phyloP scores from a whole-genome alignment of 2,113 vertebrate genomes.

The Stomatorhinus ivindoensis region DNA sequence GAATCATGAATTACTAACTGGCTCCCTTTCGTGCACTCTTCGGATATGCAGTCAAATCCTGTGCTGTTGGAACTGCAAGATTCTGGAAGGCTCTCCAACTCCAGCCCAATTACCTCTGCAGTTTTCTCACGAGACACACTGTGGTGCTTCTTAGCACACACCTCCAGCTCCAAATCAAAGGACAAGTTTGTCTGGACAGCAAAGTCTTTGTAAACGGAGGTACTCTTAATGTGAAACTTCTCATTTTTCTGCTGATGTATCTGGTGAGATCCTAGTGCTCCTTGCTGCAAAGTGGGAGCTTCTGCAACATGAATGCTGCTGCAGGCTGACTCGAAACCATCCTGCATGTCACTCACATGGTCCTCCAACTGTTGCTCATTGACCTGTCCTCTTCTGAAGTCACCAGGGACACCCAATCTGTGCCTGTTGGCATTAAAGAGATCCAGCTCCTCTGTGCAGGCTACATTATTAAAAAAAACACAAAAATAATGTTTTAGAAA shows the following conservation, averaged over 20 bases:
- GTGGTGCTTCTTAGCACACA: background rate
- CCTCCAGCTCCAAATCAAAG: conserved; percentile 35
- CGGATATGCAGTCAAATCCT: background rate
- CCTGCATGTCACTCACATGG: background rate
- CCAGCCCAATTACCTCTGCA: background rate
- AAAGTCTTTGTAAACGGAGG: conserved; percentile 5
- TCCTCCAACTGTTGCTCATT: background rate
- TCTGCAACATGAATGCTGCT: background rate
- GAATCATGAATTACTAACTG: background rate
- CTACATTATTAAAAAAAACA: background rate
- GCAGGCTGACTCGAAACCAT: conserved; percentile 7
- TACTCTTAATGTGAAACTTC: background rate
- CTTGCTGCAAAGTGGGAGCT: background rate
- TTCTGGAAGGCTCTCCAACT: conserved; percentile 20
- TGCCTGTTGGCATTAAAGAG: background rate
- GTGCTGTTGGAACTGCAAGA: conserved; percentile 33
- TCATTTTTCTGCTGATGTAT: conserved; percentile 25
- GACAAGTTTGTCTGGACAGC: conserved; percentile 18
- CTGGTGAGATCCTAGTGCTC: background rate
- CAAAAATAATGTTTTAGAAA: background rate
- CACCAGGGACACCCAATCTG: background rate
- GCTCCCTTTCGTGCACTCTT: background rate
- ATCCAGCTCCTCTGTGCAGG: background rate
- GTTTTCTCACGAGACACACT: background rate
- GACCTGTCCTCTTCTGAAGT: background rate